Conservation (phyloP, 2,797 vertebrate species). For the Notamacropus eugenii region DNA sequence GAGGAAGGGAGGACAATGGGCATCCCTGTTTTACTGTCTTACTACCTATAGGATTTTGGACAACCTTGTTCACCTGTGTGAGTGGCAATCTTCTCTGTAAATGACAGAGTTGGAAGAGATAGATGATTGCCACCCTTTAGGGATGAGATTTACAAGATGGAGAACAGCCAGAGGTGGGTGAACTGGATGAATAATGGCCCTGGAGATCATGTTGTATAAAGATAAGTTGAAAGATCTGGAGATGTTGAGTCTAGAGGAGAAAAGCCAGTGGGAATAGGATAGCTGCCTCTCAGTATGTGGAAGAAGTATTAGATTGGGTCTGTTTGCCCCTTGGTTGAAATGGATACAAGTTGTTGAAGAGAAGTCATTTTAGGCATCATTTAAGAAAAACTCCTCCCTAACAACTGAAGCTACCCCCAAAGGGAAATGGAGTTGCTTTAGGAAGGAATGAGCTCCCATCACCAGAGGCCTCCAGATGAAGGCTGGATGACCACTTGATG, state of each 20-base stretch:
- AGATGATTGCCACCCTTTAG: neutral
- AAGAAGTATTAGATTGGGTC: neutral
- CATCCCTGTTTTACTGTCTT: neutral
- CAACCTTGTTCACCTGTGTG: neutral
- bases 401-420: neutral
- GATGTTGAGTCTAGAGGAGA: no score
- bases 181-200: neutral
- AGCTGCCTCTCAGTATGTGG: neutral
- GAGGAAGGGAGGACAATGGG: neutral
- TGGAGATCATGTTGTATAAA: neutral
- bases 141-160: neutral
- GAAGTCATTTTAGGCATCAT: neutral
- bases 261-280: neutral
- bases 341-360: neutral
- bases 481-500: neutral
- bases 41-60: neutral
- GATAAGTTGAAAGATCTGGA: neutral
- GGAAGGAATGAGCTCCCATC: neutral
- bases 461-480: neutral
- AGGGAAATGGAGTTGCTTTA: neutral
- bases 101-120: neutral
- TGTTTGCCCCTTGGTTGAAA: neutral
- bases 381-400: neutral
- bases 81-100: no score
- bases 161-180: neutral